Evolutionary conservation across 2,113 vertebrate genomes (phyloP).

Genomic region (Neoarius graeffei): DNA sequence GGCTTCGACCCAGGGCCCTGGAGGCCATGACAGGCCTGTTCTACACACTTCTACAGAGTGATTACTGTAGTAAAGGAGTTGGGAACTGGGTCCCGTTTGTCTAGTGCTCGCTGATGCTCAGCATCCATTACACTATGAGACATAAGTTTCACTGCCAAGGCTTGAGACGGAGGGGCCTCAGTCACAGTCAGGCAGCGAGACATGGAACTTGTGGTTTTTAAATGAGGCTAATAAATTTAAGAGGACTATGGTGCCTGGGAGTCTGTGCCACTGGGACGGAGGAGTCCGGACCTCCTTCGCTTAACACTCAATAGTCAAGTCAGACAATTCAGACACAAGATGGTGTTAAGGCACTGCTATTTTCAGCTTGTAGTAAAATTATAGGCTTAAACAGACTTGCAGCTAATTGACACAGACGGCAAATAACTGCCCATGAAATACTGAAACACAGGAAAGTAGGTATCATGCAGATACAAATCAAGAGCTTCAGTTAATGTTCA

Average conservation of each 20-base stretch:
- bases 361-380: neutral
- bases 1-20: conserved; percentile 28
- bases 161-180: conserved; percentile 31
- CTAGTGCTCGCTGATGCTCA: conserved; percentile 24
- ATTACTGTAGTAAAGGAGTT: conserved; percentile 2
- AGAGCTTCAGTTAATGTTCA: no score
- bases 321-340: conserved; percentile 36
- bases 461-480: no score
- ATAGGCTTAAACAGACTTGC: neutral
- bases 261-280: conserved; percentile 47
- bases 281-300: conserved; percentile 32
- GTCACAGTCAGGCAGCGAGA: conserved; percentile 45
- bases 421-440: neutral
- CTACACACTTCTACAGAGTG: neutral
- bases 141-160: conserved; percentile 46
- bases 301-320: conserved; percentile 23
- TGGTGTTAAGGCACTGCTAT: neutral
- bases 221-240: conserved; percentile 58
- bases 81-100: conserved; percentile 28
- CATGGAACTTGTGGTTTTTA: conserved; percentile 52
- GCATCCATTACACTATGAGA: conserved; percentile 34
- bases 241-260: conserved; percentile 51
- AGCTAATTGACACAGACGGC: neutral
- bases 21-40: conserved; percentile 37
- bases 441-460: neutral